phyloP scores from a whole-genome alignment of 2,888 invertebrate species.

The Cryptus viduatorius region DNA sequence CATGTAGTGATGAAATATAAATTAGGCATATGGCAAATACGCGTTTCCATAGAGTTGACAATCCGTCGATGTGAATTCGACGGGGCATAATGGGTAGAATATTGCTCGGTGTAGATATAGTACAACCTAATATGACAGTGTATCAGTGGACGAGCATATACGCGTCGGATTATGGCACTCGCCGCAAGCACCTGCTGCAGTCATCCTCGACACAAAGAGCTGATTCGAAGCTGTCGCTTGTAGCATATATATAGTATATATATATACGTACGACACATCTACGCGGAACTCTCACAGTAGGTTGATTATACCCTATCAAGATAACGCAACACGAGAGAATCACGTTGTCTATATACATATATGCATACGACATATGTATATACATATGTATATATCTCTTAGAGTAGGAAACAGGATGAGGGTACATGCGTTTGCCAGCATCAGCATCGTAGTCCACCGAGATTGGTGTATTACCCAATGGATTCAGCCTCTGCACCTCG shows the following conservation, averaged over 20 bases:
- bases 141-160: background rate
- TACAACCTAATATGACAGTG: background rate
- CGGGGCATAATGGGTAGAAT: background rate
- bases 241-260: background rate
- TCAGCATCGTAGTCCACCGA: constrained; percentile 24
- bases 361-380: background rate
- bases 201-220: constrained; percentile 9
- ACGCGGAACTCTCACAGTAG: background rate
- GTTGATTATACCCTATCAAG: background rate
- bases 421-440: constrained; percentile 33
- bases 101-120: background rate
- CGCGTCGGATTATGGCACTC: background rate
- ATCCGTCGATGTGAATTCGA: background rate
- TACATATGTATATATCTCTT: constrained; percentile 5
- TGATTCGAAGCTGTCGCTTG: constrained; percentile 15
- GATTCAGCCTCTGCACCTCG: constrained; percentile 37
- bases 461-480: constrained; percentile 60
- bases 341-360: background rate
- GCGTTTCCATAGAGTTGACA: background rate
- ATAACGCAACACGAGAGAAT: background rate
- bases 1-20: constrained; percentile 17
- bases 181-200: background rate
- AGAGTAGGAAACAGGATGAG: constrained; percentile 32
- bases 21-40: constrained; percentile 10
- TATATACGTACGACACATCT: background rate